Conservation (phyloP, 2,888 invertebrate genomes). For the Pantelozetes paolii region DNA sequence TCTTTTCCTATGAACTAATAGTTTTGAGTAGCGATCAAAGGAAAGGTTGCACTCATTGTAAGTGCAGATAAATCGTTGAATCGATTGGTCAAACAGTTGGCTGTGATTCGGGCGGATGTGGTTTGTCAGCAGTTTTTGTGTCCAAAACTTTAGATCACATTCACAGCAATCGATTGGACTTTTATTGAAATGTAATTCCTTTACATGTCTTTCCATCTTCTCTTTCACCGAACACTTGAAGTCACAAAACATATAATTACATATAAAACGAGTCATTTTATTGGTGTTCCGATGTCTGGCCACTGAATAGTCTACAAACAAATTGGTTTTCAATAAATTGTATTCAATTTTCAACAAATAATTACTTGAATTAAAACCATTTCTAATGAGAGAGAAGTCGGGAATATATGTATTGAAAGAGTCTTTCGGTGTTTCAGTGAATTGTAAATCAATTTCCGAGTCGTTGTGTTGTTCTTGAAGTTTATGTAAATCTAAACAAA, state of each 20-base stretch:
- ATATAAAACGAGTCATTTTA: neutral
- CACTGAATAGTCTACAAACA: conserved; percentile 9
- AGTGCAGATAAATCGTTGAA: neutral
- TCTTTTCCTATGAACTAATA: neutral
- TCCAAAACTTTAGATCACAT: conserved; percentile 25
- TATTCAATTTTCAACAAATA: neutral
- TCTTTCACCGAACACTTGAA: neutral
- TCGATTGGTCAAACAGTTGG: neutral
- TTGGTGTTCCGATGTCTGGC: conserved; percentile 13
- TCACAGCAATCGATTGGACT: neutral
- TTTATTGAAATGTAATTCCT: neutral
- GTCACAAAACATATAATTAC: conserved; percentile 25
- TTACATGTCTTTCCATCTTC: conserved; percentile 5
- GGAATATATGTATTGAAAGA: neutral
- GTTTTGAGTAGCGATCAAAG: conserved; percentile 3
- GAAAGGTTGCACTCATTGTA: neutral
- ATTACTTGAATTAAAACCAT: conserved; percentile 1
- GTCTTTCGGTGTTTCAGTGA: neutral
- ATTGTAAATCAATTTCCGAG: neutral
- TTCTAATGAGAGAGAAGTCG: neutral
- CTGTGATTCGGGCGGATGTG: neutral
- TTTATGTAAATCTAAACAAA: neutral
- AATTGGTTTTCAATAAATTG: neutral
- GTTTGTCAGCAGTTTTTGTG: neutral
- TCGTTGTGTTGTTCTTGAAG: conserved; percentile 11